Conservation (phyloP, 2,797 vertebrate genomes). For the Loriculus beryllinus region DNA sequence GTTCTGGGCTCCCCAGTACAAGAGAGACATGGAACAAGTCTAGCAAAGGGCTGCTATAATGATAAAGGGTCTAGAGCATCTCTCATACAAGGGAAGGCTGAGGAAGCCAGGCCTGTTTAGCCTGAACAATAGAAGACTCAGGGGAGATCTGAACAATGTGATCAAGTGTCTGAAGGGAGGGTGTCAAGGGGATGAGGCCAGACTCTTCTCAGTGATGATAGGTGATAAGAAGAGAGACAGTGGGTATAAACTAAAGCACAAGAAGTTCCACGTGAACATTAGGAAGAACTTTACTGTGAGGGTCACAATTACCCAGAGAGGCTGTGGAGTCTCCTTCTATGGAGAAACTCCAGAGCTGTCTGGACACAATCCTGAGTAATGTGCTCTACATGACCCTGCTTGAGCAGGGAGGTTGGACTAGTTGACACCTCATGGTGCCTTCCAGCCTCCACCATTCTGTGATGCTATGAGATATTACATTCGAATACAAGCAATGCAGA, state of each 20-base stretch:
- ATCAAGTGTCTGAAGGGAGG: not conserved
- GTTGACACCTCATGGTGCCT: not conserved
- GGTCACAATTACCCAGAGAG: not conserved
- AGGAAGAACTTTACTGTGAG: not conserved
- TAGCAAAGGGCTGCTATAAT: not conserved
- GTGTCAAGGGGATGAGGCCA: not conserved
- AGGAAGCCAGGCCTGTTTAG: not conserved
- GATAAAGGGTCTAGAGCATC: not conserved
- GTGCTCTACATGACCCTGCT: not conserved
- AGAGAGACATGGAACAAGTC: not conserved
- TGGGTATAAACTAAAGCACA: not conserved
- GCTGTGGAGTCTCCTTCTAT: not conserved
- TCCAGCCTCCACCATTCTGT: not conserved
- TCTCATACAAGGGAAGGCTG: not conserved
- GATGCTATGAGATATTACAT: not conserved
- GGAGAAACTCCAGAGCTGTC: not conserved
- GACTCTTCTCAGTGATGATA: not conserved
- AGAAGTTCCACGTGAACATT: not conserved
- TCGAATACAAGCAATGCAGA: not conserved
- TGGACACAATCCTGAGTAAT: not conserved
- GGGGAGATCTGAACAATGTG: not conserved
- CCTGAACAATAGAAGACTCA: not conserved
- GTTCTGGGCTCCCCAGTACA: not conserved
- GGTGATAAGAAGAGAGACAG: not conserved
- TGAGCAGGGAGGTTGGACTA: not conserved